Evolutionary conservation across 2,888 invertebrate species (phyloP).

Genomic region (Stenurella melanura): DNA sequence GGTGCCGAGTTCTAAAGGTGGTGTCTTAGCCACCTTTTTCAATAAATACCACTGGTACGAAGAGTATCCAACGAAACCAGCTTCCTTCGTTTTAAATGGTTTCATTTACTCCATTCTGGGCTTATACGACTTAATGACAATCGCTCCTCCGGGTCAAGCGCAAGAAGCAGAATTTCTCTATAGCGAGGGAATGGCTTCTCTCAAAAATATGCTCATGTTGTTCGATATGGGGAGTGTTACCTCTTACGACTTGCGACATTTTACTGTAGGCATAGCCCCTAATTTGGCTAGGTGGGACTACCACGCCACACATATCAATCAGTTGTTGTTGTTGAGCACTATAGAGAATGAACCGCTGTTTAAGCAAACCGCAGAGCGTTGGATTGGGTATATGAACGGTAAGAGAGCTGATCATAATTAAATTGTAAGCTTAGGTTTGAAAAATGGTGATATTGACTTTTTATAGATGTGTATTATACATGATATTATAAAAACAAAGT

Average conservation of each 20-base stretch:
- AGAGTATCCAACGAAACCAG: slow-evolving; percentile 97
- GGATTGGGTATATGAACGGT: slow-evolving; percentile 98
- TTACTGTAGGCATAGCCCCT: slow-evolving; percentile 90
- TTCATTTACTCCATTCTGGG: slow-evolving; percentile 98
- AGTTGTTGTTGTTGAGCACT: slow-evolving; percentile 90
- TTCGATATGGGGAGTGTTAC: slow-evolving; percentile 98
- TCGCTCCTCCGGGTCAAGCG: slow-evolving; percentile 82
- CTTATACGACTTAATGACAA: slow-evolving; percentile 93
- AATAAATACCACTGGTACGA: slow-evolving; percentile 96
- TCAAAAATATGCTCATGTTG: slow-evolving; percentile 90
- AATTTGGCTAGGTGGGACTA: slow-evolving; percentile 99
- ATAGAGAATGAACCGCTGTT: slow-evolving; percentile 90
- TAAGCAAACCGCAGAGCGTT: slow-evolving; percentile 88
- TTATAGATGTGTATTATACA: slow-evolving; percentile 8
- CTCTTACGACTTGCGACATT: slow-evolving; percentile 96
- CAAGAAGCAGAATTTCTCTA: slow-evolving; percentile 86
- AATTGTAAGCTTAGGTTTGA: slow-evolving; percentile 53
- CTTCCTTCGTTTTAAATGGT: slow-evolving; percentile 97
- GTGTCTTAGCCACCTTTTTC: slow-evolving; percentile 90
- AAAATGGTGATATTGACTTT: slow-evolving; percentile 23
- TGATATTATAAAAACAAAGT: background rate
- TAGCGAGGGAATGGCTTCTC: slow-evolving; percentile 88
- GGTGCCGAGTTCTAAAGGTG: slow-evolving; percentile 83
- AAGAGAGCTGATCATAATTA: slow-evolving; percentile 95
- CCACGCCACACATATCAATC: slow-evolving; percentile 98